phyloP scores from a whole-genome alignment of 2,797 vertebrate genomes.

The Bradypus variegatus region DNA sequence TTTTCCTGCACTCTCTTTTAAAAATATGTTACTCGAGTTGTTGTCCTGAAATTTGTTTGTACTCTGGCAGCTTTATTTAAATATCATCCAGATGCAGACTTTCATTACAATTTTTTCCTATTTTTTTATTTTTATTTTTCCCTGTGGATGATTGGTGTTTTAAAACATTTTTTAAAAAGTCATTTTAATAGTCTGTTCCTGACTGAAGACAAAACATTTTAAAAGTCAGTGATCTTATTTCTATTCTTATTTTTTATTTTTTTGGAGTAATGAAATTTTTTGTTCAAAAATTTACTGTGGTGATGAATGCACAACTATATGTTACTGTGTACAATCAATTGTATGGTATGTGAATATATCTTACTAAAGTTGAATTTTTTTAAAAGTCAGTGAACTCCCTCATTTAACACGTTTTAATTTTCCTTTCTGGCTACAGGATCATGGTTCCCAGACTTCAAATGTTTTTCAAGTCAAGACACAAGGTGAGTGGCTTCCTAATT shows the following conservation, averaged over 20 bases:
- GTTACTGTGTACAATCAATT: no score
- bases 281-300: no score
- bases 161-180: constrained; percentile 29
- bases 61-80: constrained; percentile 69
- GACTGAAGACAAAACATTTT: constrained; percentile 37
- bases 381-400: constrained; percentile 17
- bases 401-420: constrained; percentile 41
- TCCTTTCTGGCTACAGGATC: constrained; percentile 36
- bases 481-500: constrained; percentile 45
- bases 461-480: constrained; percentile 32
- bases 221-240: no score
- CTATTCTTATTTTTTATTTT: no score
- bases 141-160: constrained; percentile 31
- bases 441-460: constrained; percentile 54
- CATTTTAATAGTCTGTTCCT: constrained; percentile 21
- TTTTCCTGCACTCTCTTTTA: constrained; percentile 45
- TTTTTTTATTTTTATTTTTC: constrained; percentile 22
- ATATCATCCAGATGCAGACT: constrained; percentile 74
- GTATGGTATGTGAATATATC: no score
- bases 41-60: constrained; percentile 70
- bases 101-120: constrained; percentile 17
- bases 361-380: constrained; percentile 27
- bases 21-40: constrained; percentile 63
- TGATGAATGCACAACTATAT: no score
- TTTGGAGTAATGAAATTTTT: no score